Percentiles rank a stretch among this genome's conserved stretches.
phyloP scores from a whole-genome alignment of 2,888 invertebrate genomes.

The Sarcophaga subvicina region DNA sequence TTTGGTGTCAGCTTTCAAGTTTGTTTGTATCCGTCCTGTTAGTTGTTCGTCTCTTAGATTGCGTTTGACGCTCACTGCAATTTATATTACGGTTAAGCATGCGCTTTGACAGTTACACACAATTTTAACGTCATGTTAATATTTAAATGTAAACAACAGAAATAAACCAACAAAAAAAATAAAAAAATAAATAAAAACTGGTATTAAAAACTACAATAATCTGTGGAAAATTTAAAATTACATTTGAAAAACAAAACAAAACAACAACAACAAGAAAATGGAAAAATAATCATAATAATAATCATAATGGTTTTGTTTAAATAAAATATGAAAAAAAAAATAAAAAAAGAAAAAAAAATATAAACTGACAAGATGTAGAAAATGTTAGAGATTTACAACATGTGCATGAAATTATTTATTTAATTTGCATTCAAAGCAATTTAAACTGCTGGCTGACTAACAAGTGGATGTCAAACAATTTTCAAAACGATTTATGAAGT shows the following conservation, averaged over 20 bases:
- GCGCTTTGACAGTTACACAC: conserved; percentile 68
- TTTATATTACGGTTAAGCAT: conserved; percentile 67
- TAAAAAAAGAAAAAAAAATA: neutral
- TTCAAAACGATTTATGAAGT: conserved; percentile 34
- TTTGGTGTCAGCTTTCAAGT: conserved; percentile 48
- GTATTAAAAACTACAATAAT: conserved; percentile 49
- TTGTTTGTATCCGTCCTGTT: conserved; percentile 13
- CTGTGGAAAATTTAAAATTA: conserved; percentile 62
- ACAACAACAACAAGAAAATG: too few species aligned
- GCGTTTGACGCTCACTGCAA: conserved; percentile 26
- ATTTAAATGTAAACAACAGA: conserved; percentile 53
- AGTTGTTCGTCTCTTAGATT: neutral
- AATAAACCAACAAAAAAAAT: neutral
- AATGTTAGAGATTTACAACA: conserved; percentile 46
- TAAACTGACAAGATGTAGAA: neutral
- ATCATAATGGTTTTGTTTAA: conserved; percentile 29
- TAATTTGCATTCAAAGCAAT: conserved; percentile 54
- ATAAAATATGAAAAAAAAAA: conserved; percentile 11
- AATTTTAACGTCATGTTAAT: conserved; percentile 66
- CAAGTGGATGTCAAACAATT: conserved; percentile 7
- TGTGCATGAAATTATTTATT: conserved; percentile 56
- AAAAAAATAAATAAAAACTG: neutral
- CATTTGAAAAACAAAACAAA: conserved; percentile 44
- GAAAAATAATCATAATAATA: neutral
- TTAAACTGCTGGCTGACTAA: neutral